Evolutionary conservation across 2,888 invertebrate species (phyloP), one percentile per base, ranked within the genome.

Genomic region (Entomobrya multifasciata): DNA sequence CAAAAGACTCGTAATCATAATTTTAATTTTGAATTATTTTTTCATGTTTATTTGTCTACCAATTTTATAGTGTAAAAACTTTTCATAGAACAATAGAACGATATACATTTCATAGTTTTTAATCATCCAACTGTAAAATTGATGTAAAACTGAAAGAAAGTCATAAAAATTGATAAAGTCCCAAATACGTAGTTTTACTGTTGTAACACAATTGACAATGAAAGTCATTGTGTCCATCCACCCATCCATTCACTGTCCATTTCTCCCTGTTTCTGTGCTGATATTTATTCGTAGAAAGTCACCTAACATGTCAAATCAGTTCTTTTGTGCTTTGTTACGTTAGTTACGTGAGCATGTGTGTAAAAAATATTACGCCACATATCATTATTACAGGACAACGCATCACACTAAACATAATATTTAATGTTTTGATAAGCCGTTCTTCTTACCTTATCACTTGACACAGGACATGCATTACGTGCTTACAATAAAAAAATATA

Each of bases 221-320:
- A 44, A 10, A 41, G 41, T 67, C 49, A 72, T 72, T 74, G 55
- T 74, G 49, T 20, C n/a, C 30, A 30, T 72, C 25, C 8, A 8
- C 36, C 36, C 44, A 74, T 25, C 49, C n/a, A 72, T 44, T 22
- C n/a, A n/a, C n/a, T n/a, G n/a, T n/a, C n/a, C n/a, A n/a, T n/a
- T n/a, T n/a, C n/a, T n/a, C 17, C 52, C 72, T 74, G 72, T 27
- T 17, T 20, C 15, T 52, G 15, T 47, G 20, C 13, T 4, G 13
- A 25, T 60, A 13, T 60, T 30, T 25, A 8, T n/a, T n/a, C n/a
- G 15, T n/a, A 44, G 52, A 67, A 76, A 83, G 83, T 83, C 83
- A 83, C 83, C 83, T 83, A 83, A 76, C 30, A 52, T 83, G 83
- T 83, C 83, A 83, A 77, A 30, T 55, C 79, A 36, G 8, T 65